Conservation (phyloP, 2,113 vertebrate genomes). For the Astatoreochromis straeleni region DNA sequence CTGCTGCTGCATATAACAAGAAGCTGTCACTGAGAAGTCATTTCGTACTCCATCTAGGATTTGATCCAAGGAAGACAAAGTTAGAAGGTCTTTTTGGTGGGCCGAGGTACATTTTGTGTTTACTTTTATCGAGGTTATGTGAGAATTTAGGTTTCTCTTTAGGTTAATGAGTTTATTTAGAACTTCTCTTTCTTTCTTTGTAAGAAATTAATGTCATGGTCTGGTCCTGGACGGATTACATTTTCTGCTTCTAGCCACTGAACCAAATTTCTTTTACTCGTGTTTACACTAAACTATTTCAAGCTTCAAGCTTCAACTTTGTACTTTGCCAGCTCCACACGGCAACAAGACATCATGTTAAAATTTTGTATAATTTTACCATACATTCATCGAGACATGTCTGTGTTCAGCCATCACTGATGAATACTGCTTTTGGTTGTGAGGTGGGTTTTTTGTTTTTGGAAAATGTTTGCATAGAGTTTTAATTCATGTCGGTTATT, state of each 20-base stretch:
- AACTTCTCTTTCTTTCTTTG: neutral
- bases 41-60: constrained; percentile 61
- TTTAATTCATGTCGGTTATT: neutral
- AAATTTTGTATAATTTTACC: neutral
- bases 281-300: neutral
- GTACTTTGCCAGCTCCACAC: neutral
- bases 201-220: neutral
- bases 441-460: neutral
- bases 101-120: neutral
- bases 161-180: neutral
- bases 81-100: neutral
- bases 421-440: neutral
- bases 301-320: neutral
- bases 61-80: constrained; percentile 28
- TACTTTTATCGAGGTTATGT: neutral
- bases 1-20: constrained; percentile 58
- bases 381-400: neutral
- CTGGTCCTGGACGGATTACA: neutral
- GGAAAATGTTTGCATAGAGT: neutral
- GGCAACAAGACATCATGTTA: neutral
- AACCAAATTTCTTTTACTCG: neutral
- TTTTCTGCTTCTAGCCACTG: neutral
- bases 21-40: constrained; percentile 67
- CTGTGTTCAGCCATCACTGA: neutral
- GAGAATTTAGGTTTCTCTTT: neutral